These are phyloP conservation scores for Setipinna tenuifilis DNA, from an alignment of 2,797 vertebrate species.

Conservation along the genomic window DNA sequence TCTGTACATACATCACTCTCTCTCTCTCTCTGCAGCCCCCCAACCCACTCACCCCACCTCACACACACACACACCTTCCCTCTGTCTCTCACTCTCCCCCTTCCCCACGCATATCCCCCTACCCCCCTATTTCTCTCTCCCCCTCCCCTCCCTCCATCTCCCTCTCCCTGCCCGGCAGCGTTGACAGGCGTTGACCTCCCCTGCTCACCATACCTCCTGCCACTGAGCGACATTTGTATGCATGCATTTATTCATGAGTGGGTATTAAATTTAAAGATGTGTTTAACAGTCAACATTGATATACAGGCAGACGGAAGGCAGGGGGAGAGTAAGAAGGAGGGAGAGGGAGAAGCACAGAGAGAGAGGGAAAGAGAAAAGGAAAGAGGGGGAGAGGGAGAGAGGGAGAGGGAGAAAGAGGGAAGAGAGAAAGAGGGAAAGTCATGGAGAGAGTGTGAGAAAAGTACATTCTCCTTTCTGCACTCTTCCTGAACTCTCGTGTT, in stretches of 20 bases:
- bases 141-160: slow-evolving; percentile 35
- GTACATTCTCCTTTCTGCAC: slow-evolving; percentile 53
- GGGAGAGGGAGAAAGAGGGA: slow-evolving; percentile 40
- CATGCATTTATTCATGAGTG: slow-evolving; percentile 73
- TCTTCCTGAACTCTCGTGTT: slow-evolving; percentile 68
- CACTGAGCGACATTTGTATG: slow-evolving; percentile 65
- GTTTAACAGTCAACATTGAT: slow-evolving; percentile 63
- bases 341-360: slow-evolving; percentile 39
- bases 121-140: slow-evolving; percentile 38
- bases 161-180: slow-evolving; percentile 35
- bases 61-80: slow-evolving; percentile 20
- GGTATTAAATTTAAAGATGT: slow-evolving; percentile 66
- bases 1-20: too few relatives aligned
- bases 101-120: not conserved
- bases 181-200: slow-evolving; percentile 57
- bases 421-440: slow-evolving; percentile 28
- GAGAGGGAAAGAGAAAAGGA: slow-evolving; percentile 31
- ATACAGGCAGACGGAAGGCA: slow-evolving; percentile 55
- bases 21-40: slow-evolving; percentile 37
- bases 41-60: slow-evolving; percentile 21
- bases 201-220: slow-evolving; percentile 55
- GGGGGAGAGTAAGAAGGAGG: slow-evolving; percentile 26
- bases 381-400: slow-evolving; percentile 21
- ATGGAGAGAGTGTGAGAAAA: not conserved
- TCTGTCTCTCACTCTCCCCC: slow-evolving; percentile 34